Conservation (phyloP, 1,140 invertebrate genomes). For the Aethina tumida region DNA sequence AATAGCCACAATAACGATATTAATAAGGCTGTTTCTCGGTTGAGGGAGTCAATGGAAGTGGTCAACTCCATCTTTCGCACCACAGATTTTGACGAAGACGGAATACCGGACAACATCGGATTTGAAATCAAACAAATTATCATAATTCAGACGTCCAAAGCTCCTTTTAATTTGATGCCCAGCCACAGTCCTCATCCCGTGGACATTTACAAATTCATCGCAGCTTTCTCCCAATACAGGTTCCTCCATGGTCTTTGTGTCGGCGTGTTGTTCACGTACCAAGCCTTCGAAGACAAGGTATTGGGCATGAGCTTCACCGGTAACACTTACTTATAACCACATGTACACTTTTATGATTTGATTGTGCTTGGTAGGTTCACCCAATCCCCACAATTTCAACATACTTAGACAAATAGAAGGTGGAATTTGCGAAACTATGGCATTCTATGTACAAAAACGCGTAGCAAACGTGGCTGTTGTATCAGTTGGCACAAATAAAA, state of each 20-base stretch:
- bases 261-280: conserved; percentile 7
- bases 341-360: too few relatives aligned
- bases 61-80: conserved; percentile 6
- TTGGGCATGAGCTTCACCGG: conserved; percentile 13
- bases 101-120: conserved; percentile 12
- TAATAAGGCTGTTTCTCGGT: background rate
- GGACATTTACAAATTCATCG: too few relatives aligned
- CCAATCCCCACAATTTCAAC: too few relatives aligned
- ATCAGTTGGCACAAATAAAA: too few relatives aligned
- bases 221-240: too few relatives aligned
- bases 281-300: conserved; percentile 8
- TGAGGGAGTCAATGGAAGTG: background rate
- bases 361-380: too few relatives aligned
- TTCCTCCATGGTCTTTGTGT: too few relatives aligned
- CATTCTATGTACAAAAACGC: too few relatives aligned
- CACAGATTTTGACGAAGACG: conserved; percentile 15
- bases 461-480: too few relatives aligned
- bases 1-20: conserved; percentile 1
- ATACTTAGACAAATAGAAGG: too few relatives aligned
- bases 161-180: conserved; percentile 2
- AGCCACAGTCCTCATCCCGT: background rate
- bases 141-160: background rate
- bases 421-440: too few relatives aligned
- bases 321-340: too few relatives aligned
- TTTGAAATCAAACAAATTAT: conserved; percentile 9